These are phyloP conservation scores for Periophthalmus modestus DNA, from an alignment of 2,113 vertebrate species.

Conservation along the genomic window DNA sequence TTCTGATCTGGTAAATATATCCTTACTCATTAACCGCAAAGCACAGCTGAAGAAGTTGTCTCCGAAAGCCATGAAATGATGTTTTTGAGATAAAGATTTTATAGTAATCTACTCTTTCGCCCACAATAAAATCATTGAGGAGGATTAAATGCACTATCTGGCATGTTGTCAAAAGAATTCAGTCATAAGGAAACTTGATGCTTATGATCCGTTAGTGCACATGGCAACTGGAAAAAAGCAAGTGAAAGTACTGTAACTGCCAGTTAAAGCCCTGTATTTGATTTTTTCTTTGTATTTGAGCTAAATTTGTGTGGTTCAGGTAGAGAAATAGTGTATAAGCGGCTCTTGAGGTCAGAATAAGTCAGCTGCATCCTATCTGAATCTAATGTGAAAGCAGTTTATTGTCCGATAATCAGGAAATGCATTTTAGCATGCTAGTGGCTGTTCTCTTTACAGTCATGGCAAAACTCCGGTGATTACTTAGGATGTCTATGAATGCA, in stretches of 20 bases:
- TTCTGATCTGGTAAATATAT: conserved; percentile 56
- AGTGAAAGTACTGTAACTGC: neutral
- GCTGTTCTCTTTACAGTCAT: too few species aligned
- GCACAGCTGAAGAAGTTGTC: conserved; percentile 35
- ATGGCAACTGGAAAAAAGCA: conserved; percentile 9
- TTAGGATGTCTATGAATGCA: too few species aligned
- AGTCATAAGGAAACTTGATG: conserved; percentile 45
- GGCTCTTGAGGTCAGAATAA: too few species aligned
- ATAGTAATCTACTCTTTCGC: conserved; percentile 39
- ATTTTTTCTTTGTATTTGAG: too few species aligned
- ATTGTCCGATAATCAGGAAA: too few species aligned
- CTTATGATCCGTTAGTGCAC: conserved; percentile 51
- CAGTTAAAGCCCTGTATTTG: too few species aligned
- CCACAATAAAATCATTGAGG: conserved; percentile 32
- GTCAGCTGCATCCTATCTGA: too few species aligned
- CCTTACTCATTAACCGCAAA: conserved; percentile 52
- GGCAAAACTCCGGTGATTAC: too few species aligned
- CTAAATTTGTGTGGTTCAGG: too few species aligned
- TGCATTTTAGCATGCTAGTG: too few species aligned
- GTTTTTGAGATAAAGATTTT: conserved; percentile 35
- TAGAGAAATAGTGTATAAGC: too few species aligned
- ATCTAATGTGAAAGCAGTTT: too few species aligned
- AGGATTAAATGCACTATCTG: conserved; percentile 13
- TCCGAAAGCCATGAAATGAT: conserved; percentile 35
- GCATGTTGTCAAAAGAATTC: conserved; percentile 28